These are phyloP conservation scores for Trichoplusia ni DNA, from an alignment of 1,140 invertebrate species.

Conservation along the genomic window DNA sequence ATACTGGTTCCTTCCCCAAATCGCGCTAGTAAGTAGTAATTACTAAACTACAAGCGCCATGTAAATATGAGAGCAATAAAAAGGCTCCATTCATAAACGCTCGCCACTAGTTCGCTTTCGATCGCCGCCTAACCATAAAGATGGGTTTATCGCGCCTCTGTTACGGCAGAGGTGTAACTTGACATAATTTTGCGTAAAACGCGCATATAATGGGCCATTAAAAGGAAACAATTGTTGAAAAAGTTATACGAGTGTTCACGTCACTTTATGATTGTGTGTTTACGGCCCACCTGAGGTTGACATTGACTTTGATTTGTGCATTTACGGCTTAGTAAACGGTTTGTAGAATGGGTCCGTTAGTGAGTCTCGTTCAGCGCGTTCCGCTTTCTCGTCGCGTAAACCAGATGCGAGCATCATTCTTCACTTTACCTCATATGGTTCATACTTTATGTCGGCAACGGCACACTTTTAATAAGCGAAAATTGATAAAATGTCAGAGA, in stretches of 20 bases:
- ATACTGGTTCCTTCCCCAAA: slow-evolving; percentile 72
- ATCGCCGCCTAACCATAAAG: slow-evolving; percentile 74
- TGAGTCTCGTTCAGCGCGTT: slow-evolving; percentile 7
- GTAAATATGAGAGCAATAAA: slow-evolving; percentile 78
- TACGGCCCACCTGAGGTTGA: slow-evolving; percentile 74
- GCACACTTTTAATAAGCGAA: slow-evolving; percentile 6
- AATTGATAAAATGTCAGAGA: slow-evolving; percentile 6
- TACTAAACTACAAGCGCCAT: slow-evolving; percentile 64
- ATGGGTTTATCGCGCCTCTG: slow-evolving; percentile 74
- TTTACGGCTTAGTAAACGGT: slow-evolving; percentile 70
- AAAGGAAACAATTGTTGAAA: slow-evolving; percentile 81
- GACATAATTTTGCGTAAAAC: slow-evolving; percentile 80
- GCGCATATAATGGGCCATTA: slow-evolving; percentile 79
- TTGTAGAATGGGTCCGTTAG: slow-evolving; percentile 47
- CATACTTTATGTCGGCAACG: not conserved
- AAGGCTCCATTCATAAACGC: slow-evolving; percentile 72
- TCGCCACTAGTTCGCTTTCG: slow-evolving; percentile 69
- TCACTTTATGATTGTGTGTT: slow-evolving; percentile 79
- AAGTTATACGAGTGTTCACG: slow-evolving; percentile 77
- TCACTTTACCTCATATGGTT: not conserved
- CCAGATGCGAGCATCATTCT: not conserved
- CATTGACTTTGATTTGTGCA: slow-evolving; percentile 80
- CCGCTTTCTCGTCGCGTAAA: slow-evolving; percentile 14
- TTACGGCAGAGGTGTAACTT: slow-evolving; percentile 77
- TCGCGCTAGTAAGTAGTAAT: slow-evolving; percentile 68